These are phyloP conservation scores for Drosophila pegasa DNA, from an alignment of 2,888 invertebrate genomes.

Conservation along the genomic window DNA sequence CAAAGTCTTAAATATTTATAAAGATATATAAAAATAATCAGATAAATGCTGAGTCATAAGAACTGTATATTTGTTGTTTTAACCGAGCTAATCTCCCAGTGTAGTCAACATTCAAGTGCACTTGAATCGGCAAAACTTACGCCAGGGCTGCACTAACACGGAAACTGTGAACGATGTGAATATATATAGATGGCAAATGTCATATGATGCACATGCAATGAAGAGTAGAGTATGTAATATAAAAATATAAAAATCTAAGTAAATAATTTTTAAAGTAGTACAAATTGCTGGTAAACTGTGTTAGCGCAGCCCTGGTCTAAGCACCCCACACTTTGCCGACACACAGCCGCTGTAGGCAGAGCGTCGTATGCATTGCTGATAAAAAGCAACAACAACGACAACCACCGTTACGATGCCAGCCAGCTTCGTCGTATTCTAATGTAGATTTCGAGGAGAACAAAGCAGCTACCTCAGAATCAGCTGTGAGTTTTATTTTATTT, in stretches of 20 bases:
- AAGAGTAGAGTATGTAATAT: not conserved
- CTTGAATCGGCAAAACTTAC: not conserved
- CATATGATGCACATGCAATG: not conserved
- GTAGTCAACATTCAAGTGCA: not conserved
- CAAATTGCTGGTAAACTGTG: too few species aligned
- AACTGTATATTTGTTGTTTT: not conserved
- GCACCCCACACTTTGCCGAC: not conserved
- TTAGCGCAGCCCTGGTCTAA: slow-evolving; percentile 29
- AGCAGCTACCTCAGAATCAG: slow-evolving; percentile 44
- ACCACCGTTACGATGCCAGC: slow-evolving; percentile 2
- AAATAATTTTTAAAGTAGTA: too few species aligned
- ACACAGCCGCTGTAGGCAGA: not conserved
- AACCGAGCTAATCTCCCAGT: slow-evolving; percentile 1
- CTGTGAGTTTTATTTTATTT: slow-evolving; percentile 21
- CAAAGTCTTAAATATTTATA: not conserved
- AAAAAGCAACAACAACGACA: slow-evolving; percentile 11
- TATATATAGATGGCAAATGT: not conserved
- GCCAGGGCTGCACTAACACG: slow-evolving; percentile 12
- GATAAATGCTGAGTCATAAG: not conserved
- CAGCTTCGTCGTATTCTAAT: not conserved
- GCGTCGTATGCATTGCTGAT: slow-evolving; percentile 18
- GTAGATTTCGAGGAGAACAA: slow-evolving; percentile 13
- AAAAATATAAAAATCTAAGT: not conserved
- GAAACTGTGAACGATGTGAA: not conserved
- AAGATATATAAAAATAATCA: not conserved